These are phyloP conservation scores for Bellardia pandia DNA, from an alignment of 2,888 invertebrate species.

Conservation along the genomic window DNA sequence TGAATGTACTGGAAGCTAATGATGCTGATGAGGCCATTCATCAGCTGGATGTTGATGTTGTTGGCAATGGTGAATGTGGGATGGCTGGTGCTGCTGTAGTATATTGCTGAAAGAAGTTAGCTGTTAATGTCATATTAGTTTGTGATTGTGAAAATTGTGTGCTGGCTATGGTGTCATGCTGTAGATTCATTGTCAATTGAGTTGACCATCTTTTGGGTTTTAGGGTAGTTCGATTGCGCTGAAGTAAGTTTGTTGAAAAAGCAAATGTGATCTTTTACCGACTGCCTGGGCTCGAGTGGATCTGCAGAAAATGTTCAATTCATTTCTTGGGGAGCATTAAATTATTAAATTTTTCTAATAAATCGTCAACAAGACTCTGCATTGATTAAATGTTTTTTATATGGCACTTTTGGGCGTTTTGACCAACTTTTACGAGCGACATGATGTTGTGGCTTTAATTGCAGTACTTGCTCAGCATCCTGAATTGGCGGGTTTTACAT, in stretches of 20 bases:
- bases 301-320: background rate
- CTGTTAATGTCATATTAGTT: background rate
- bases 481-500: background rate
- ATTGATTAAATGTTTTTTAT: constrained; percentile 1
- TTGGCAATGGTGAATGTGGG: constrained; percentile 16
- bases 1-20: background rate
- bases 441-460: constrained; percentile 32
- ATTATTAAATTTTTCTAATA: background rate
- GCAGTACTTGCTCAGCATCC: background rate
- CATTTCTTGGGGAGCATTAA: constrained; percentile 6
- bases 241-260: constrained; percentile 56
- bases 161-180: background rate
- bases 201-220: constrained; percentile 56
- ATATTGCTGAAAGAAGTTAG: background rate
- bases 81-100: background rate
- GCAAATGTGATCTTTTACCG: constrained; percentile 59
- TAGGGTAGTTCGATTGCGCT: constrained; percentile 16
- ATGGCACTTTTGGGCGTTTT: background rate
- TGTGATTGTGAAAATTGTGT: background rate
- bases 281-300: background rate
- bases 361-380: background rate
- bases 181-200: constrained; percentile 37
- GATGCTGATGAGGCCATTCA: constrained; percentile 72
- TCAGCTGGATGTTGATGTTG: constrained; percentile 66
- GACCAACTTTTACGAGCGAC: constrained; percentile 74